phyloP scores from a whole-genome alignment of 2,113 vertebrate species.

The Sinocyclocheilus anshuiensis region DNA sequence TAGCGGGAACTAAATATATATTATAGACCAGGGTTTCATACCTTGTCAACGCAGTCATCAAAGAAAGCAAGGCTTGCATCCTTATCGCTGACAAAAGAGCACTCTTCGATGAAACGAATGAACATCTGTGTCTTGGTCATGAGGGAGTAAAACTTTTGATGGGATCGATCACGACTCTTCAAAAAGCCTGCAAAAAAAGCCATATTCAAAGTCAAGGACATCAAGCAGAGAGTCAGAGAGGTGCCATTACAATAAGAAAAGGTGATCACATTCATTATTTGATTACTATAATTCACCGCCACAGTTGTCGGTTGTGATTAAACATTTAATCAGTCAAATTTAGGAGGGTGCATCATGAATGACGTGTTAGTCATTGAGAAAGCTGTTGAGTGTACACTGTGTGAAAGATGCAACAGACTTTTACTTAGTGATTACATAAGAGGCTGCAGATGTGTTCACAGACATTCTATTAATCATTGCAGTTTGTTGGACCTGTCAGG shows the following conservation, averaged over 20 bases:
- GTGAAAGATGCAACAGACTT: conserved; percentile 44
- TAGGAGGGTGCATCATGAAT: not conserved
- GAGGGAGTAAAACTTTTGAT: conserved; percentile 96
- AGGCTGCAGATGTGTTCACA: conserved; percentile 61
- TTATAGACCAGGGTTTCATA: conserved; percentile 68
- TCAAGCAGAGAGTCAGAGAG: not conserved
- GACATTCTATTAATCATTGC: conserved; percentile 63
- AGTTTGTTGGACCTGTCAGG: conserved; percentile 59
- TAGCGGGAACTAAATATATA: not conserved
- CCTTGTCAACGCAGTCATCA: conserved; percentile 98
- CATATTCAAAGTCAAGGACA: too few relatives aligned
- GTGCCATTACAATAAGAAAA: not conserved
- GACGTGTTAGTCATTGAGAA: not conserved
- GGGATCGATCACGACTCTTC: conserved; percentile 94
- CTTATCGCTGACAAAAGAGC: conserved; percentile 98
- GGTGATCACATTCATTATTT: not conserved
- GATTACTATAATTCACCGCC: not conserved
- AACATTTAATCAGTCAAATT: conserved; percentile 27
- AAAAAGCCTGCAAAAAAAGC: conserved; percentile 82
- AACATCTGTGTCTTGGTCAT: conserved; percentile 99
- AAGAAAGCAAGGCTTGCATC: conserved; percentile 97
- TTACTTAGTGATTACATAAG: conserved; percentile 62
- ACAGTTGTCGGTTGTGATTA: conserved; percentile 18
- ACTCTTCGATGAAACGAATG: conserved; percentile 98
- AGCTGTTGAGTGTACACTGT: not conserved